Base-by-base conservation (phyloP, 2,888 invertebrate species). In the Sesia bembeciformis region DNA sequence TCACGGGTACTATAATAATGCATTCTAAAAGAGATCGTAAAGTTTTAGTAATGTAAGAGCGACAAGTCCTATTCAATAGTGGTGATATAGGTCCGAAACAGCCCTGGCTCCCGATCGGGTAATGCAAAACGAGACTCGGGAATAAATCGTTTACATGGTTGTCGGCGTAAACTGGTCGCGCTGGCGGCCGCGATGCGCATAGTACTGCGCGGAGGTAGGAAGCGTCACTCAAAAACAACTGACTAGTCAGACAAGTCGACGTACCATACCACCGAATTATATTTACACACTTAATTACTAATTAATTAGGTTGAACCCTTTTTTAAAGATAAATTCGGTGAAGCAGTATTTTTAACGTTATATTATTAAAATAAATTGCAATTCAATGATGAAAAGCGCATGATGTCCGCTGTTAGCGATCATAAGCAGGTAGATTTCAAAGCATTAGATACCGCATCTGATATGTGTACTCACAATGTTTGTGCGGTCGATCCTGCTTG, bases 101-200 rank as follows among this genome's bases (percentile, higher is more conserved):
- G 67, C 84, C 87, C 86, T 86, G 77, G 76, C 78, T 83, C 76
- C 79, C 76, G 82, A 84, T 84, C 86, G 77, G 77, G 81, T 84
- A 86, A 89, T 86, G 87, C 87, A 87, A 87, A 87, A 86, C 85
- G 78, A 84, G 84, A 72, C 77, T 80, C 74, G 76, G 81, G 84
- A 83, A 88, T 88, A 87, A 88, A 88, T 89, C 84, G 88, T 88
- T 89, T 89, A 89, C 88, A 89, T 87, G 87, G 78, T 86, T 87
- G 88, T 89, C 87, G 84, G 87, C 84, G 84, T 86, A 89, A 88
- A 88, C 88, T 87, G 88, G 88, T 88, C 87, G 67, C 77, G 72
- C 76, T 74, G 73, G 74, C 69, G 64, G 67, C 66, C 70, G 69
- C 68, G 68, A 67, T 60, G 65, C 70, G 51, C 41, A 60, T 62